A percentile compares a stretch with the other conserved stretches of the same genome.
These are phyloP conservation scores for Drosophila conformis DNA, from an alignment of 2,888 invertebrate species.

Conservation along the genomic window DNA sequence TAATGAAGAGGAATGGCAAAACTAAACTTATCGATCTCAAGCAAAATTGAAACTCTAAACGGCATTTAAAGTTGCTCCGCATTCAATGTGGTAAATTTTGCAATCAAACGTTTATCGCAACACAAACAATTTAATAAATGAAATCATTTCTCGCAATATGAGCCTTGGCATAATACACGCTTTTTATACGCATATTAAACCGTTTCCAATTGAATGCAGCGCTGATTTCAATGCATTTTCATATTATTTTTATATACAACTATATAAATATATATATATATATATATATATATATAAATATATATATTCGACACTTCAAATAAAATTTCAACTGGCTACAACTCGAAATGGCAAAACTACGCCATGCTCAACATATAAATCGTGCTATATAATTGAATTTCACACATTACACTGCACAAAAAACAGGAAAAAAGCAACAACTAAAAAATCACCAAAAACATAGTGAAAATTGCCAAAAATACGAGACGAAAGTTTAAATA, in stretches of 20 bases:
- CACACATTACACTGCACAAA: constrained; percentile 68
- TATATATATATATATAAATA: not conserved
- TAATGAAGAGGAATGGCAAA: not conserved
- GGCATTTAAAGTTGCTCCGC: not conserved
- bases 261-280: not conserved
- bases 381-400: constrained; percentile 75
- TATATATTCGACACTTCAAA: constrained; percentile 44
- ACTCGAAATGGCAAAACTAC: constrained; percentile 47
- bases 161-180: constrained; percentile 55
- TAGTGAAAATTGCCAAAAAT: constrained; percentile 49
- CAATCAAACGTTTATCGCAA: not conserved
- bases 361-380: constrained; percentile 74
- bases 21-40: not conserved
- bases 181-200: constrained; percentile 76
- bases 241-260: constrained; percentile 50
- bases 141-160: constrained; percentile 37
- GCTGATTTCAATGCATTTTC: constrained; percentile 66
- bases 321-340: constrained; percentile 44
- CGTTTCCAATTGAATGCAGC: constrained; percentile 72
- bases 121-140: constrained; percentile 1
- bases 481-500: constrained; percentile 77
- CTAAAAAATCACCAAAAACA: constrained; percentile 5
- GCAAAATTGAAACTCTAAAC: not conserved
- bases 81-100: constrained; percentile 6
- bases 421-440: constrained; percentile 26